These are phyloP conservation scores for Micrastur ruficollis DNA, from an alignment of 2,797 vertebrate genomes.

Conservation along the genomic window DNA sequence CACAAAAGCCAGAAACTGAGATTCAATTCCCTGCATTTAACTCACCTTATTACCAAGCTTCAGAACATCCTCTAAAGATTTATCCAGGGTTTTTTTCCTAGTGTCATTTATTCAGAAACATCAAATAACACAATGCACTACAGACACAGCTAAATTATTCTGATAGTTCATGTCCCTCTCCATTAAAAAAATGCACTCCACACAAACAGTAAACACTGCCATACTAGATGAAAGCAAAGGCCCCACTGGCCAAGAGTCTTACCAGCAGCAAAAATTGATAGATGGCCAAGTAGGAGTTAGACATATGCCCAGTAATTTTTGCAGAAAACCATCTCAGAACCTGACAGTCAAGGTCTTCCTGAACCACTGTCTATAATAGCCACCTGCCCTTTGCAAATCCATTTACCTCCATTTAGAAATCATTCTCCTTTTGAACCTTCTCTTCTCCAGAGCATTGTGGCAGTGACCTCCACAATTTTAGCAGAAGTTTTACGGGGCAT, in stretches of 20 bases:
- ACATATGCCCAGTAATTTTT: background rate
- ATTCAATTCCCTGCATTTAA: background rate
- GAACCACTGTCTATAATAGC: background rate
- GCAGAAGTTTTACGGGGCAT: background rate
- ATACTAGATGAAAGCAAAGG: background rate
- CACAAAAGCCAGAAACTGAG: background rate
- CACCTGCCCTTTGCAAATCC: background rate
- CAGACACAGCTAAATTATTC: background rate
- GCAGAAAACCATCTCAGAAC: background rate
- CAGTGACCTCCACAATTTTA: background rate
- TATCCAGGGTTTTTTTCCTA: rapidly evolving
- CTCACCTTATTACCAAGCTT: background rate
- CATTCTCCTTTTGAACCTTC: background rate
- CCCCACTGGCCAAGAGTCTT: background rate
- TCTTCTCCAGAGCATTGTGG: background rate
- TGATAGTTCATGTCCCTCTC: background rate
- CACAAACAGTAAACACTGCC: background rate
- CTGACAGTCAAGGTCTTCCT: background rate
- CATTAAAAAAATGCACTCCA: background rate
- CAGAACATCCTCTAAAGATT: background rate
- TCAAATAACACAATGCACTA: background rate
- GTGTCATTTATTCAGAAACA: background rate
- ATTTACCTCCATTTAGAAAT: background rate
- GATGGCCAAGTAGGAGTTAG: background rate
- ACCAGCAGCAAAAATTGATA: background rate